phyloP scores from a whole-genome alignment of 1,140 invertebrate genomes.

The Philopotamus ludificatus region DNA sequence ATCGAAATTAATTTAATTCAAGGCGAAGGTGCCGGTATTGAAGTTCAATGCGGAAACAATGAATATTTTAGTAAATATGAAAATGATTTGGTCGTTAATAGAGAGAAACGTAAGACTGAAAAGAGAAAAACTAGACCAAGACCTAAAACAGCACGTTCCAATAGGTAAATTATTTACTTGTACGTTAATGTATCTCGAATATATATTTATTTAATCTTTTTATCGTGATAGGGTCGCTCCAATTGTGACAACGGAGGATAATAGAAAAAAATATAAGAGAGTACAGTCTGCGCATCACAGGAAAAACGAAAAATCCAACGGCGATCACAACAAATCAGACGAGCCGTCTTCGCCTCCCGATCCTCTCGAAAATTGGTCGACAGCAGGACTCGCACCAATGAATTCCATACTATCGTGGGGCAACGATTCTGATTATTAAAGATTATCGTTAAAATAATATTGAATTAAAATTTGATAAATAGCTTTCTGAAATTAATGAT shows the following conservation, averaged over 20 bases:
- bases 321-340: too few species aligned
- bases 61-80: conserved; percentile 21
- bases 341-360: conserved; percentile 43
- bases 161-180: too few species aligned
- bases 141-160: conserved; percentile 47
- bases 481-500: too few species aligned
- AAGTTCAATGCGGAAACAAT: conserved; percentile 39
- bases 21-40: conserved; percentile 39
- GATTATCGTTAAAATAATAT: too few species aligned
- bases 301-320: conserved; percentile 12
- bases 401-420: conserved; percentile 47
- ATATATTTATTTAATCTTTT: conserved; percentile 1
- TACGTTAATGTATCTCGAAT: conserved; percentile 7
- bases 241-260: conserved; percentile 17
- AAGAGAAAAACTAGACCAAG: conserved; percentile 34
- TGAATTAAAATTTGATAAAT: too few species aligned
- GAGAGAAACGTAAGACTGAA: conserved; percentile 32
- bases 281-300: conserved; percentile 32
- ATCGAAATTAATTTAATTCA: not conserved
- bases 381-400: conserved; percentile 50
- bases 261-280: conserved; percentile 18
- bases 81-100: conserved; percentile 19
- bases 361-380: conserved; percentile 52
- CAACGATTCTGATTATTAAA: conserved; percentile 39
- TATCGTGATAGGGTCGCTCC: conserved; percentile 32